Conservation (phyloP, 2,888 invertebrate species). For the Odontocolon sp. region DNA sequence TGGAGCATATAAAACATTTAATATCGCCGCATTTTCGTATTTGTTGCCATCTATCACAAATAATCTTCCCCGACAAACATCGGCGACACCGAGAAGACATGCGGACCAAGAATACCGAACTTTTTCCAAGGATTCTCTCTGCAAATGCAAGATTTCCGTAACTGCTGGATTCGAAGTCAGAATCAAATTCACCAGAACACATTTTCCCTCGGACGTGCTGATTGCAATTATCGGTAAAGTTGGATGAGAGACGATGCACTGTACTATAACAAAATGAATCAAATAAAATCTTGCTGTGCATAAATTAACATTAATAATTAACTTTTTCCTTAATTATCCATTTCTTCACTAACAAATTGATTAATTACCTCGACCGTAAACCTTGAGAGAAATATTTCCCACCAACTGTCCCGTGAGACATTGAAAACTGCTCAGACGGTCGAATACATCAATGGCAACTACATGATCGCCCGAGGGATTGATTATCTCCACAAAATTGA, state of each 20-base stretch:
- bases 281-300: neutral
- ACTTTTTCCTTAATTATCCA: neutral
- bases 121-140: slow-evolving; percentile 62
- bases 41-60: slow-evolving; percentile 63
- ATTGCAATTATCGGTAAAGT: slow-evolving; percentile 61
- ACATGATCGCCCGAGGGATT: slow-evolving; percentile 51
- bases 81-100: slow-evolving; percentile 61
- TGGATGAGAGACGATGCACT: slow-evolving; percentile 62
- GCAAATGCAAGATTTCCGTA: slow-evolving; percentile 64
- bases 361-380: slow-evolving; percentile 68
- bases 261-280: slow-evolving; percentile 58
- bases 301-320: neutral
- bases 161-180: slow-evolving; percentile 50
- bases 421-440: slow-evolving; percentile 66
- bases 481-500: slow-evolving; percentile 51
- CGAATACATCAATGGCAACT: slow-evolving; percentile 58
- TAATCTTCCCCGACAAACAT: slow-evolving; percentile 57
- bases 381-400: slow-evolving; percentile 54
- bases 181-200: slow-evolving; percentile 61
- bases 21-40: slow-evolving; percentile 20
- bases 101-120: slow-evolving; percentile 70
- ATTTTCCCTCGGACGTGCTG: slow-evolving; percentile 67
- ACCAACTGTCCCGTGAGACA: slow-evolving; percentile 58
- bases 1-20: slow-evolving; percentile 25
- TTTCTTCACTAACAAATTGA: slow-evolving; percentile 9